Conservation (phyloP, 2,888 invertebrate genomes). For the Diadegma fenestrale region DNA sequence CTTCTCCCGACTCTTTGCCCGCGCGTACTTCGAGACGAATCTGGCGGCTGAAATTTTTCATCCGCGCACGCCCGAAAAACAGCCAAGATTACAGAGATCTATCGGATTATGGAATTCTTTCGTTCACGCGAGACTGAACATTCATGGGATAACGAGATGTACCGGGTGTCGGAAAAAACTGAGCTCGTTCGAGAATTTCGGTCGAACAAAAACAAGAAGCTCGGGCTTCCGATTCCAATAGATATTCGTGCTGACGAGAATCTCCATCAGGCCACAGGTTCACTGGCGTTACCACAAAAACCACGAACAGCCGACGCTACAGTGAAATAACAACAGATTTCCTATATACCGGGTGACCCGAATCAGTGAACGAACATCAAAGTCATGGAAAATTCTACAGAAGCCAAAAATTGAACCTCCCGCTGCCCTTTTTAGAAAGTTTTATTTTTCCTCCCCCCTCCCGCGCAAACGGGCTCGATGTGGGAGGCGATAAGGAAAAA, state of each 20-base stretch:
- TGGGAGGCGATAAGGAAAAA: background rate
- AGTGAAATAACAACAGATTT: background rate
- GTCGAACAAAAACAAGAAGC: background rate
- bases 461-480: no score
- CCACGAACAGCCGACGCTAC: background rate
- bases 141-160: background rate
- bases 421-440: no score
- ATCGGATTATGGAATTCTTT: slow-evolving; percentile 4
- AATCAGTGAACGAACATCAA: background rate
- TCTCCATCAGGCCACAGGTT: background rate
- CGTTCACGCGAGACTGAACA: background rate
- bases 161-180: background rate
- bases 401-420: no score
- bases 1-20: background rate
- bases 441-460: no score
- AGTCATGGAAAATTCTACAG: no score
- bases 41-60: background rate
- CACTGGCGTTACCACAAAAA: background rate
- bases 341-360: background rate
- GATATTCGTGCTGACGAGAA: background rate
- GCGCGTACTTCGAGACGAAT: background rate
- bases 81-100: background rate
- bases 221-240: background rate
- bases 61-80: background rate
- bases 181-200: background rate